These are phyloP conservation scores for Agrochola lychnidis DNA, from an alignment of 2,888 invertebrate genomes.

Conservation along the genomic window DNA sequence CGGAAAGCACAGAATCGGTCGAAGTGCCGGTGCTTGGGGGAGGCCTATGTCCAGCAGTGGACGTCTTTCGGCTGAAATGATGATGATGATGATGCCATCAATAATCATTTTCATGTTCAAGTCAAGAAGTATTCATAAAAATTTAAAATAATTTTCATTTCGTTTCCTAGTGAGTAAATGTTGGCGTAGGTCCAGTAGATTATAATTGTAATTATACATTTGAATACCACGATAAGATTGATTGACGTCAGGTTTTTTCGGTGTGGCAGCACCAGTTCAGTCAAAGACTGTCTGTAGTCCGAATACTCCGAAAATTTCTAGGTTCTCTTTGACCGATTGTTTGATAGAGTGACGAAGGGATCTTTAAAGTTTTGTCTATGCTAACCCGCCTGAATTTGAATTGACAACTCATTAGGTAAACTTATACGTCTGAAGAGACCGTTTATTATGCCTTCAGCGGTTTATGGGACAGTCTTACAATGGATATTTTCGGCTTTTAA, in stretches of 20 bases:
- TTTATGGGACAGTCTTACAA: background rate
- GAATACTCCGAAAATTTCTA: background rate
- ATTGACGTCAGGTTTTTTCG: background rate
- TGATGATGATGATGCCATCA: no score
- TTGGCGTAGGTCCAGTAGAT: slow-evolving; percentile 31
- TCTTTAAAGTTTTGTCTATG: background rate
- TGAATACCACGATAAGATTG: background rate
- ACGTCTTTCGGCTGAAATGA: no score
- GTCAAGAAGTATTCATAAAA: background rate
- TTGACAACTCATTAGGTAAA: background rate
- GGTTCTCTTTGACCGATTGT: background rate
- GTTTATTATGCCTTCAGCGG: background rate
- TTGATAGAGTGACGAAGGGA: background rate
- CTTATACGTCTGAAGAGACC: background rate
- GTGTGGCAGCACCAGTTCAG: background rate
- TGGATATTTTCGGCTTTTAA: slow-evolving; percentile 2
- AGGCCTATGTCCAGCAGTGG: no score
- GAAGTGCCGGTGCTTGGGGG: no score
- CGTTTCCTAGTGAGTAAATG: background rate
- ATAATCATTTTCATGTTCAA: background rate
- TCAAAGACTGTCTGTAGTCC: background rate
- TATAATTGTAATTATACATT: background rate
- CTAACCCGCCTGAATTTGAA: background rate
- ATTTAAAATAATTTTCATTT: slow-evolving; percentile 17
- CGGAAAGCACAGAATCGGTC: no score